Base-by-base conservation (phyloP, 2,797 vertebrate species). In the Rhynchotus rufescens region DNA sequence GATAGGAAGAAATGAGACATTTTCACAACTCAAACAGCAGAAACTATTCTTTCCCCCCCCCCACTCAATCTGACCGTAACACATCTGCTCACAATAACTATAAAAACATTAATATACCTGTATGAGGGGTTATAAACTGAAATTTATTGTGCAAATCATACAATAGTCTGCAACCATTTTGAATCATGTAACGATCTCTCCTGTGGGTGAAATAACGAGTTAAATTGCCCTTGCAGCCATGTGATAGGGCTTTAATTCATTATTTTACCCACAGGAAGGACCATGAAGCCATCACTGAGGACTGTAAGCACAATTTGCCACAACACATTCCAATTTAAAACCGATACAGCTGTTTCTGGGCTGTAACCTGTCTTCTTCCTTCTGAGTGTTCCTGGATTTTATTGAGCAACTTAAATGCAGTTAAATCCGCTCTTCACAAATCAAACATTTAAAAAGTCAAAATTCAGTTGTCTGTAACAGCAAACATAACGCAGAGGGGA, bases 191-290 rank as follows among this genome's bases (percentile, higher is more conserved):
- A 82, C 72, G 59, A 62, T 75, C 34, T 72, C 73, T 89, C 80
- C 67, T 80, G 17, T 74, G 77, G 65, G 71, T 77, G 82, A 93
- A 93, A 80, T n/a, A 80, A 57, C 15, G n/a, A 82, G 11, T 80
- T 54, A 77, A 89, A 80, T 12, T 56, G 51, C 89, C 80, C 51
- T 74, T 86, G 52, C 49, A 65, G 72, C 52, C 38, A 36, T 52
- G 45, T 2, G 28, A 42, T 1, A 49, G 82, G 52, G 49, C 75
- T 84, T 94, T 76, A 87, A 86, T 59, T 92, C 32, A 72, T 80
- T 92, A 65, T 88, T 95, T 89, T 61, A 76, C 75, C 88, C 77
- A 9, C 22, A 93, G 13, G 34, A 94, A 93, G 77, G 78, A 85
- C 85, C 86, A 80, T 0, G 1, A 73, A 91, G 87, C 40, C 36